These are phyloP conservation scores for Camelus bactrianus DNA, from an alignment of 2,113 vertebrate genomes.

Conservation along the genomic window DNA sequence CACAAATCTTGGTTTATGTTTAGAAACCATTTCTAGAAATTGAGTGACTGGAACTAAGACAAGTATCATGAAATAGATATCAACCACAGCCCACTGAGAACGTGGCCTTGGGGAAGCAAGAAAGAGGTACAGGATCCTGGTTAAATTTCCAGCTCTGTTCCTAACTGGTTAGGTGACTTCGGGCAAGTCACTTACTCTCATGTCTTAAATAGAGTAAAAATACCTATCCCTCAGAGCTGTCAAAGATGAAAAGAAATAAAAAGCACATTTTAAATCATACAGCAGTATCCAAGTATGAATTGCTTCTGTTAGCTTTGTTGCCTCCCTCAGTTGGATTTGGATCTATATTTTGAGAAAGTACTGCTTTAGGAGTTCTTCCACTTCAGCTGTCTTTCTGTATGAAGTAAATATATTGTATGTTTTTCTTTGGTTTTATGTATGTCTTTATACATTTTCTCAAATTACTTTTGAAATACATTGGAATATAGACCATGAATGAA, in stretches of 20 bases:
- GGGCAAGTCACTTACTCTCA: constrained; percentile 2
- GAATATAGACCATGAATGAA: background rate
- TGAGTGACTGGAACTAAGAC: background rate
- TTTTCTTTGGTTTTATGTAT: constrained; percentile 15
- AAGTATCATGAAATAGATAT: background rate
- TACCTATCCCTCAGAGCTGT: background rate
- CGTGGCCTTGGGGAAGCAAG: background rate
- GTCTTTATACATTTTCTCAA: constrained; percentile 33
- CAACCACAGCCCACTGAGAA: background rate
- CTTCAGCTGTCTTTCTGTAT: background rate
- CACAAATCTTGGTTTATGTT: constrained; percentile 13
- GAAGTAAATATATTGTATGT: background rate
- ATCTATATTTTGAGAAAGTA: background rate
- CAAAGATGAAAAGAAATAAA: background rate
- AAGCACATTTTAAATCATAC: background rate
- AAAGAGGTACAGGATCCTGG: background rate
- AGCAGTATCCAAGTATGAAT: background rate
- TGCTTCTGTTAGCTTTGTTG: background rate
- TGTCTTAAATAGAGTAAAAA: background rate
- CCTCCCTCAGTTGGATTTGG: constrained; percentile 3
- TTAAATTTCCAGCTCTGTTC: background rate
- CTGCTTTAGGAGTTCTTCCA: background rate
- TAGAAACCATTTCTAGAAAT: constrained; percentile 16
- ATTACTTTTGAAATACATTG: constrained; percentile 26
- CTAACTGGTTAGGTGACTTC: background rate